Base-by-base conservation (phyloP, 2,888 invertebrate genomes). In the Leptopilina syphax region DNA sequence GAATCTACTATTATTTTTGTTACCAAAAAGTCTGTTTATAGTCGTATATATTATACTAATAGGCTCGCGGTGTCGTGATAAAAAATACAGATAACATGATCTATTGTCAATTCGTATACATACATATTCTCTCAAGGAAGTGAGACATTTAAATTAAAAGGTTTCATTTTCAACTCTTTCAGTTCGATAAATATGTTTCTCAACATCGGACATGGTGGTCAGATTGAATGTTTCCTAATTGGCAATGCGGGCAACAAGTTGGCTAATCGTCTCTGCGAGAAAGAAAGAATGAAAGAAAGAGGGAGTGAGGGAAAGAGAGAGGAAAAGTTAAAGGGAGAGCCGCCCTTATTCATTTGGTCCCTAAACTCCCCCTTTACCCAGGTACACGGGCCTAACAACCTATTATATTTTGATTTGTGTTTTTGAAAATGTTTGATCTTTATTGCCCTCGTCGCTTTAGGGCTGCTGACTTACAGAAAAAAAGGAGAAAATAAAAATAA, bases 371-470 rank as follows among this genome's bases (percentile, higher is more conserved):
- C 54, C 54, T 44, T 24, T 54, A 34, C 54, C 70, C 54, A 54
- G 34, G 12, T 50, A 50, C 13, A 34, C 73, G 34, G 57, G 34
- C 34, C 73, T 73, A 73, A 73, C 73, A 73, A 73, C 73, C 73
- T 57, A 73, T 73, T 73, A 73, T 57, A 57, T 73, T 73, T 73
- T 73, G 73, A 73, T 73, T 73, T 73, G 73, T 73, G 73, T 57
- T 54, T 50, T n/a, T 54, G 73, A 73, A 73, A 73, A 73, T 10
- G 9, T 34, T 34, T 34, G 73, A 57, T 54, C 57, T 73, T 73
- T 73, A 57, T 73, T 73, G 34, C 73, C 3, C 50, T 50, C 50
- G 12, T 50, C 73, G 57, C 73, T 73, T 73, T 57, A 73, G 73
- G 73, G 73, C 73, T 73, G 2, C n/a, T 73, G 27, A 24, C 60